Conservation (phyloP, 1,140 invertebrate species). For the Sitobion miscanthi region DNA sequence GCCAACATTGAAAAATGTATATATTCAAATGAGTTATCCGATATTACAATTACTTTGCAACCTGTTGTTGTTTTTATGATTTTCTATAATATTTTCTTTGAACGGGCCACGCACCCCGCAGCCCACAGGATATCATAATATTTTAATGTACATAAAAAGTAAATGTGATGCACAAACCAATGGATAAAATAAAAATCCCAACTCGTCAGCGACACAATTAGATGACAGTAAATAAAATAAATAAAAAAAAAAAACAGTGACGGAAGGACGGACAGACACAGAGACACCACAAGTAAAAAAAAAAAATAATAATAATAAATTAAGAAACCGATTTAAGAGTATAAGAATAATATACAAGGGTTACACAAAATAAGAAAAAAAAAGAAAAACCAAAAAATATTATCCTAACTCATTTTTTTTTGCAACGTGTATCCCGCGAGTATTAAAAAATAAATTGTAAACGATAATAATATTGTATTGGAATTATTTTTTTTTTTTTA, state of each 20-base stretch:
- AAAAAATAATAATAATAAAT: constrained; percentile 17
- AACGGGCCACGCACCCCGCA: neutral
- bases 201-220: constrained; percentile 53
- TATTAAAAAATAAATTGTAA: neutral
- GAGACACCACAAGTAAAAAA: constrained; percentile 37
- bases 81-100: neutral
- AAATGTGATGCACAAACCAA: constrained; percentile 55
- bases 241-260: constrained; percentile 31
- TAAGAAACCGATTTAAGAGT: neutral
- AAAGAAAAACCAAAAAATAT: neutral
- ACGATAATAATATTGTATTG: neutral
- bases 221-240: constrained; percentile 41
- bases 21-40: neutral
- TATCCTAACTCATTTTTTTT: constrained; percentile 49
- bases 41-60: neutral
- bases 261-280: constrained; percentile 48
- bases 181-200: constrained; percentile 53
- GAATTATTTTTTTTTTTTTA: neutral
- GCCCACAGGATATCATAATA: constrained; percentile 10
- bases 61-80: neutral
- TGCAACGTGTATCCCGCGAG: neutral
- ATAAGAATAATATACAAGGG: constrained; percentile 17
- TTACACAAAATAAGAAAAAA: constrained; percentile 16
- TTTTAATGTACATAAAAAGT: constrained; percentile 23
- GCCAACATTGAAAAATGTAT: neutral